Evolutionary conservation across 2,888 invertebrate genomes (phyloP).

Genomic region (Aproaerema taeniolella): DNA sequence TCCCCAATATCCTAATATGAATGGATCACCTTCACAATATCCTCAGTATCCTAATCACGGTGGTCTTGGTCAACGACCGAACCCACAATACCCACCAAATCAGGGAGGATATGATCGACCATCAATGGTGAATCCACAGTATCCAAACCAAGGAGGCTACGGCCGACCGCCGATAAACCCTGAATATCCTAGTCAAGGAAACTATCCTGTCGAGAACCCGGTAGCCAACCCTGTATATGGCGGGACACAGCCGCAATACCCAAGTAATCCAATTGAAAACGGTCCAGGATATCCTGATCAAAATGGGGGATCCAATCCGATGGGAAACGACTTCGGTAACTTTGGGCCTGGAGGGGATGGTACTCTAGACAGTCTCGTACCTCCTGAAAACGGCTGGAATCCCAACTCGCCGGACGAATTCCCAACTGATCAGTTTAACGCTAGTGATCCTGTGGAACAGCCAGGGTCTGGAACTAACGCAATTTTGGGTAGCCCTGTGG

Average conservation of each 20-base stretch:
- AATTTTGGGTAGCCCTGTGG: constrained; percentile 32
- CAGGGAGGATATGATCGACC: not conserved
- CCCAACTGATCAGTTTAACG: not conserved
- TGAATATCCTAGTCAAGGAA: not conserved
- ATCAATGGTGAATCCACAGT: not conserved
- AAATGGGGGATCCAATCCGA: constrained; percentile 10
- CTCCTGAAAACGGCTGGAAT: constrained; percentile 8
- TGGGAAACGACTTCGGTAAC: too few species aligned
- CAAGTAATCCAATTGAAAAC: not conserved
- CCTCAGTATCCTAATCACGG: constrained; percentile 16
- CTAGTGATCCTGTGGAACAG: not conserved
- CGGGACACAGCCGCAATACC: not conserved
- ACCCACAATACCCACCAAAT: constrained; percentile 3
- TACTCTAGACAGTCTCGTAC: constrained; percentile 20
- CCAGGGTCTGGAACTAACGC: constrained; percentile 11
- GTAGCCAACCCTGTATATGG: not conserved
- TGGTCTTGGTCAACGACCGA: constrained; percentile 17
- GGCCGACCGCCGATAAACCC: constrained; percentile 1
- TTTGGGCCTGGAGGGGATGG: constrained; percentile 15
- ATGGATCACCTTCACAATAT: not conserved
- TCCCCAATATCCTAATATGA: not conserved
- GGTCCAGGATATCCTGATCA: constrained; percentile 11
- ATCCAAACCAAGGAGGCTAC: constrained; percentile 1
- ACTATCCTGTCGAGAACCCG: too few species aligned
- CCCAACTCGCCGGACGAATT: not conserved